phyloP scores from a whole-genome alignment of 2,113 vertebrate species.

The Sebastes fasciatus region DNA sequence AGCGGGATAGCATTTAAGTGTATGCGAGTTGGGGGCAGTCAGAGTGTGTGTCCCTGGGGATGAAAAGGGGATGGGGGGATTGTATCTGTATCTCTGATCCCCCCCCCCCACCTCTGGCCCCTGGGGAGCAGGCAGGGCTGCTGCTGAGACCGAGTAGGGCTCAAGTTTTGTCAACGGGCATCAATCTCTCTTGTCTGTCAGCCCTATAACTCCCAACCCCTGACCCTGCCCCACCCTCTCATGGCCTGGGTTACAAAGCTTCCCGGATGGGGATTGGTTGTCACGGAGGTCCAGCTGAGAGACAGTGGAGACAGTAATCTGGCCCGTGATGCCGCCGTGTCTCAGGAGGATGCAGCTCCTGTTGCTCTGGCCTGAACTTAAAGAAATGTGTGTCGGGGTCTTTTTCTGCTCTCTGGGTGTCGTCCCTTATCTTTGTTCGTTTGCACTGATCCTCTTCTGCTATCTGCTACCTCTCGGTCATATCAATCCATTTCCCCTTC shows the following conservation, averaged over 20 bases:
- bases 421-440: conserved; percentile 12
- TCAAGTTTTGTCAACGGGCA: conserved; percentile 82
- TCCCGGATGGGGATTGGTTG: conserved; percentile 63
- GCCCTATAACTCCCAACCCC: conserved; percentile 71
- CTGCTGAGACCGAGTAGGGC: conserved; percentile 65
- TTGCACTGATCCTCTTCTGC: conserved; percentile 32
- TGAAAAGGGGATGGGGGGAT: conserved; percentile 42
- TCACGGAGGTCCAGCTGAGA: conserved; percentile 68
- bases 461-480: conserved; percentile 49
- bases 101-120: conserved; percentile 31
- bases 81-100: conserved; percentile 52
- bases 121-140: conserved; percentile 64
- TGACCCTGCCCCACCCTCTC: conserved; percentile 77
- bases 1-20: conserved; percentile 53
- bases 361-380: conserved; percentile 40
- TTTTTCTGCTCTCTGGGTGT: not conserved
- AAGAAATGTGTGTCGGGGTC: conserved; percentile 10
- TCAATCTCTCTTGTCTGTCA: conserved; percentile 82
- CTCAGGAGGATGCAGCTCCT: conserved; percentile 56
- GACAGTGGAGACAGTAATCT: conserved; percentile 75
- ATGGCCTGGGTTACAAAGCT: conserved; percentile 70
- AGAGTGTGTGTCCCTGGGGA: conserved; percentile 43
- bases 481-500: conserved; percentile 61
- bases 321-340: conserved; percentile 62
- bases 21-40: conserved; percentile 46